Evolutionary conservation across 2,888 invertebrate species (phyloP), one percentile per base, ranked within the genome.

Genomic region (Rapana venosa): DNA sequence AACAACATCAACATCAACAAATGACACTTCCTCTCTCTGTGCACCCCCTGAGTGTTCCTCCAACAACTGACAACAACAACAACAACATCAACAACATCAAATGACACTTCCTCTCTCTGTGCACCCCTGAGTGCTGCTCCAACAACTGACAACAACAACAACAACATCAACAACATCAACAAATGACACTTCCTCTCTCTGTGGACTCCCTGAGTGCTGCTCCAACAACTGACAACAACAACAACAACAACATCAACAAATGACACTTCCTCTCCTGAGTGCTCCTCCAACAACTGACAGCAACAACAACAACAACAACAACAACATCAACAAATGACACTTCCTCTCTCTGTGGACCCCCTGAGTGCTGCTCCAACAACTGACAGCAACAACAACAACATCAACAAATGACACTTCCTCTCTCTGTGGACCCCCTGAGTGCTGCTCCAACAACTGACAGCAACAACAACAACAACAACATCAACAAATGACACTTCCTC

Each of bases 111-210:
- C 30, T 90, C 58, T 35, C 58, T n/a, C 17, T 85, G 20, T 15
- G 17, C 32, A 17, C 81, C 70, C 56, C 32, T 26, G 56, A 15
- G 22, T 30, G 70, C 30, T 61, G 87, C 84, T 85, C 70, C 13
- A 77, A n/a, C 35, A 89, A 15, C 90, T 66, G 74, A 35, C 61
- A 35, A 20, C 47, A 35, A 84, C n/a, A n/a, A n/a, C n/a, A n/a
- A n/a, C n/a, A n/a, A n/a, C n/a, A n/a, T n/a, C n/a, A 17, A 30
- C 35, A 30, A 84, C 20, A 74, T 1, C 17, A n/a, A 74, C 22
- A 74, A 26, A 74, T 74, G 26, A 26, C 26, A 22, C 22, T 61
- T 17, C 61, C 20, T 17, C 61, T 61, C 20, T 26, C 20, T 22
- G 22, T 66, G 22, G 17, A 15, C 26, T 20, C 26, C 26, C 66